Conservation (phyloP, 1,140 invertebrate species). For the Popillia japonica region DNA sequence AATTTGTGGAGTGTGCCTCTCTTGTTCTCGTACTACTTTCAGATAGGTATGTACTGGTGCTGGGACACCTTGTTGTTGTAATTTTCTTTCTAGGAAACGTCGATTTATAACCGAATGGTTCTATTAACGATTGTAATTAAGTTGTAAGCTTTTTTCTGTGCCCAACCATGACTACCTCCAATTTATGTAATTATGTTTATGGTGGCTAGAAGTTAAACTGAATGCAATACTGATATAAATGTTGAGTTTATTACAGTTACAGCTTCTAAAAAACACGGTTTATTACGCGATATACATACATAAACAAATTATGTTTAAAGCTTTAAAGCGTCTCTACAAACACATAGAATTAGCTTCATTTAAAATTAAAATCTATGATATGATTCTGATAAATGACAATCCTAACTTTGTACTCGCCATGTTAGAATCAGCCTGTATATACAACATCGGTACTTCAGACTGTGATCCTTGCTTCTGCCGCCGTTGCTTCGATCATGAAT, state of each 20-base stretch:
- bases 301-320: too few species aligned
- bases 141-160: slow-evolving; percentile 11
- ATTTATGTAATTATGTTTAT: slow-evolving; percentile 24
- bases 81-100: slow-evolving; percentile 25
- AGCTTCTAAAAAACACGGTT: too few species aligned
- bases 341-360: too few species aligned
- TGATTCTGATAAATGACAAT: too few species aligned
- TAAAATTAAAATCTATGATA: too few species aligned
- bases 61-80: slow-evolving; percentile 1
- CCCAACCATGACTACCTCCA: slow-evolving; percentile 4
- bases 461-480: too few species aligned
- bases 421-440: too few species aligned
- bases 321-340: too few species aligned
- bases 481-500: slow-evolving; percentile 13
- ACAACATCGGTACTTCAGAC: not conserved
- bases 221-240: not conserved
- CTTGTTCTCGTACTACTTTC: slow-evolving; percentile 9
- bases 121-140: slow-evolving; percentile 13
- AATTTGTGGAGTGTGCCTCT: slow-evolving; percentile 32
- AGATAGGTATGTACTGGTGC: not conserved
- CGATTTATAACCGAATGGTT: not conserved
- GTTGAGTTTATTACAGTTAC: too few species aligned
- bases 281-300: too few species aligned
- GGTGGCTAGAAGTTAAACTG: not conserved
- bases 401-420: too few species aligned